Base-by-base conservation (phyloP, 2,797 vertebrate genomes). In the Dendrocincla fuliginosa region DNA sequence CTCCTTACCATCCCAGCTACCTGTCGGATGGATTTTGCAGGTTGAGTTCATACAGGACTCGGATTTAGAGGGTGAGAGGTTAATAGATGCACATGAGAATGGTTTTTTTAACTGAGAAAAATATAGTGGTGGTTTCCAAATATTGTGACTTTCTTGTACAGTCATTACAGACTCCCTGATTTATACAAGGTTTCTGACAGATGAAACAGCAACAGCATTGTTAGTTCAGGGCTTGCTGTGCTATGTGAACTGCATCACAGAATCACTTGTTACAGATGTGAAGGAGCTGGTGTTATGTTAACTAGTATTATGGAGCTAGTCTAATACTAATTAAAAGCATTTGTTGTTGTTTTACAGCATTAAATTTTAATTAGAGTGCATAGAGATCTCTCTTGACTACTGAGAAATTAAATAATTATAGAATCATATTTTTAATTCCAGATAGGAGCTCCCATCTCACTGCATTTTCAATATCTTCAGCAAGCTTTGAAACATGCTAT, bases 301-400 rank as follows among this genome's bases (percentile, higher is more conserved):
- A 39, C 46, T 6, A 24, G 32, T 30, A 69, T 71, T 65, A 85
- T 19, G 3, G 4, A 88, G 76, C 42, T n/a, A 93, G 95, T 84
- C 65, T 70, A 88, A 69, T 71, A 8, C 50, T 84, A 91, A 94
- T 85, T 91, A 75, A 85, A 94, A 75, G 60, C 64, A 33, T 47
- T 76, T 94, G 39, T 71, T 11, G 57, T 52, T 73, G 35, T 73
- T 93, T 79, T 73, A 69, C 14, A 7, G 35, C 33, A 69, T 90
- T 86, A 90, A 55, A 55, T 63, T 91, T 93, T 93, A 94, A 84
- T 95, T 88, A 68, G 64, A 70, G 50, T 25, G 30, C 56, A 56
- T 14, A 64, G 71, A 76, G 84, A 60, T 75, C 37, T 70, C 41
- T 79, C 88, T 60, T 19, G n/a, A 75, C 86, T 76, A 12, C 18